These are phyloP conservation scores for Platalea minor DNA, from an alignment of 2,797 vertebrate genomes.

Conservation along the genomic window DNA sequence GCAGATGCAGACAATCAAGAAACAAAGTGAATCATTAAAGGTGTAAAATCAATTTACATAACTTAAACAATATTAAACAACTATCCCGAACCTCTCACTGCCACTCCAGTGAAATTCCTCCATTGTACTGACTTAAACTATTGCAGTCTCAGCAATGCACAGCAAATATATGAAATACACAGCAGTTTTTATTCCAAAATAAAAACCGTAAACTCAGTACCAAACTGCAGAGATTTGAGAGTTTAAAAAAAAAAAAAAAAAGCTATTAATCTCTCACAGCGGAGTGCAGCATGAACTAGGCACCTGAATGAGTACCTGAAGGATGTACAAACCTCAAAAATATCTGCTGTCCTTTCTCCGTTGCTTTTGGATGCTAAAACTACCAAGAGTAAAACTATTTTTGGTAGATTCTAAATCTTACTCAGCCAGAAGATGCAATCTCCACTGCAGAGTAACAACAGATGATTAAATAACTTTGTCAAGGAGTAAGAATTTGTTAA, in stretches of 20 bases:
- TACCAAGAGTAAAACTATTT: neutral
- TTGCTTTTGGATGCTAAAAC: neutral
- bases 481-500: neutral
- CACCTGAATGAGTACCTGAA: neutral
- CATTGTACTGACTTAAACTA: neutral
- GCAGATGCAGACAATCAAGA: neutral
- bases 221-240: neutral
- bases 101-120: neutral
- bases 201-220: neutral
- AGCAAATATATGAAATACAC: neutral
- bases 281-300: neutral
- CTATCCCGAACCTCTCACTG: neutral
- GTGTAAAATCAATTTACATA: constrained; percentile 2
- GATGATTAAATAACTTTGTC: neutral
- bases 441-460: neutral
- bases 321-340: neutral
- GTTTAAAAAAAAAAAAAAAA: neutral
- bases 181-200: neutral
- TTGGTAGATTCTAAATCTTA: neutral
- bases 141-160: neutral
- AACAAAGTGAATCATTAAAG: neutral
- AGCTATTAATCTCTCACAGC: neutral
- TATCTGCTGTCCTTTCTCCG: neutral
- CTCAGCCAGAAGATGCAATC: neutral
- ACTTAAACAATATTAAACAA: neutral